Percentiles rank a stretch among this genome's conserved stretches.
phyloP scores from a whole-genome alignment of 2,888 invertebrate genomes.

The Temnothorax unifasciatus region DNA sequence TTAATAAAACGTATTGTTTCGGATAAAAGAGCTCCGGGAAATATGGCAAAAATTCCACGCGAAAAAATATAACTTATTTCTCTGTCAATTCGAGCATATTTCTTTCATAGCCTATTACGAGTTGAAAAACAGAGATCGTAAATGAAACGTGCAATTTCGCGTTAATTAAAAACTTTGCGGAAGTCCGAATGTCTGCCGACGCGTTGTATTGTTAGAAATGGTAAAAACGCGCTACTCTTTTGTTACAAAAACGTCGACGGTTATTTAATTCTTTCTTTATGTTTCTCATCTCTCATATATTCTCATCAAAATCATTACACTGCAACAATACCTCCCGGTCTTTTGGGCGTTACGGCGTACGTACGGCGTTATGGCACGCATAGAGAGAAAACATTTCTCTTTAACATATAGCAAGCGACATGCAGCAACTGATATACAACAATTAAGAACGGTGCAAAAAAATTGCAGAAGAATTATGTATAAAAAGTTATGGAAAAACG shows the following conservation, averaged over 20 bases:
- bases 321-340: background rate
- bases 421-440: background rate
- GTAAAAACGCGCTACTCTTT: slow-evolving; percentile 18
- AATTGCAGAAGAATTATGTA: background rate
- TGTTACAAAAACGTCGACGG: slow-evolving; percentile 30
- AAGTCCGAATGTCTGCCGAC: background rate
- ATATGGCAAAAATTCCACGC: background rate
- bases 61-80: slow-evolving; percentile 18
- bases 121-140: slow-evolving; percentile 20
- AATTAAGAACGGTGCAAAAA: slow-evolving; percentile 20
- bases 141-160: slow-evolving; percentile 40
- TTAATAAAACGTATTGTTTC: slow-evolving; percentile 26
- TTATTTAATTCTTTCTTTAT: slow-evolving; percentile 35
- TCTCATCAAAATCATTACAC: slow-evolving; percentile 10
- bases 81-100: slow-evolving; percentile 15
- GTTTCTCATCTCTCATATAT: slow-evolving; percentile 1
- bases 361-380: background rate
- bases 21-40: background rate
- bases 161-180: slow-evolving; percentile 56
- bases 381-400: background rate
- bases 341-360: background rate
- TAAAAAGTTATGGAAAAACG: background rate
- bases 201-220: slow-evolving; percentile 15
- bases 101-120: slow-evolving; percentile 40
- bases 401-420: background rate